These are phyloP conservation scores for Leptinotarsa defecta DNA, from an alignment of 1,140 invertebrate genomes.

Conservation along the genomic window DNA sequence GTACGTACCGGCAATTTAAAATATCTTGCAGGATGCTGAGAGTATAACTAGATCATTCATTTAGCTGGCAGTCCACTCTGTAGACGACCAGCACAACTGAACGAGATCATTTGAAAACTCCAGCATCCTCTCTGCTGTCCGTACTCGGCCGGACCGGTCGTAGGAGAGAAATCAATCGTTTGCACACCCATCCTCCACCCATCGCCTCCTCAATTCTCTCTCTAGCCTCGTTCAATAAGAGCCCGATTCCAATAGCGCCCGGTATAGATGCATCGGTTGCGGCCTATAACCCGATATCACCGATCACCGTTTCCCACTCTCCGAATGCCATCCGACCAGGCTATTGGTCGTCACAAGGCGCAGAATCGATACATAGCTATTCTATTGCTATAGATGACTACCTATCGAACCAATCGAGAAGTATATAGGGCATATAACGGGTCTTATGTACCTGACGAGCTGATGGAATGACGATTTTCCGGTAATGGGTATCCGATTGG, in stretches of 20 bases:
- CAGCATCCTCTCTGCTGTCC: not conserved
- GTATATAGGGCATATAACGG: slow-evolving; percentile 46
- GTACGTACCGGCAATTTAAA: too few species aligned
- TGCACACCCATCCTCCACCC: slow-evolving; percentile 19
- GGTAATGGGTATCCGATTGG: slow-evolving; percentile 24
- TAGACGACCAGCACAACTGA: not conserved
- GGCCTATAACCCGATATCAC: slow-evolving; percentile 27
- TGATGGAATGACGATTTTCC: slow-evolving; percentile 29
- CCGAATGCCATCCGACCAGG: slow-evolving; percentile 21
- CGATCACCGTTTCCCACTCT: slow-evolving; percentile 27
- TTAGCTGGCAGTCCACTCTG: not conserved
- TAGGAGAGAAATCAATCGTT: slow-evolving; percentile 29
- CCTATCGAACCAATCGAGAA: slow-evolving; percentile 56
- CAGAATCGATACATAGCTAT: slow-evolving; percentile 57
- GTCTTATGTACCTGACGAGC: slow-evolving; percentile 23
- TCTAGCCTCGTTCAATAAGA: slow-evolving; percentile 22
- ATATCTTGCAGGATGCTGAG: too few species aligned
- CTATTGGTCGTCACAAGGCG: slow-evolving; percentile 50
- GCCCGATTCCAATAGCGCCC: slow-evolving; percentile 20
- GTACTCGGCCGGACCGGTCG: not conserved
- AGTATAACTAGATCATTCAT: too few species aligned
- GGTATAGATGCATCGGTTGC: slow-evolving; percentile 27
- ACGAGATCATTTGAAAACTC: slow-evolving; percentile 3
- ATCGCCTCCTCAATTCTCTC: slow-evolving; percentile 26
- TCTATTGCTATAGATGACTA: slow-evolving; percentile 58